Conservation (phyloP, 2,113 vertebrate species). For the Dipodomys ordii region DNA sequence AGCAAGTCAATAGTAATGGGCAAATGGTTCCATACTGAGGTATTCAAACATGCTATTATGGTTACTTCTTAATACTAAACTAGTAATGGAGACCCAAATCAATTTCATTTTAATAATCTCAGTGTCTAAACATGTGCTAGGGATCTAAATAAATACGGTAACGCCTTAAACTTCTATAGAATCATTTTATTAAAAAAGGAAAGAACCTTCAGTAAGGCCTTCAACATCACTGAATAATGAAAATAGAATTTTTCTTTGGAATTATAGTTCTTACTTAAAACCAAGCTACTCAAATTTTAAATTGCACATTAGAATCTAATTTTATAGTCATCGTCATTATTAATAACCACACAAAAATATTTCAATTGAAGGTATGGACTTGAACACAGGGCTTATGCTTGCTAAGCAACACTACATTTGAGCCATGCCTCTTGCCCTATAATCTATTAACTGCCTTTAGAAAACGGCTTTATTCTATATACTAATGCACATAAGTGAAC, state of each 20-base stretch:
- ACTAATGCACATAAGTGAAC: constrained; percentile 1
- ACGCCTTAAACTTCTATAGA: neutral
- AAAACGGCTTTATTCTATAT: neutral
- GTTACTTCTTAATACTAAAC: neutral
- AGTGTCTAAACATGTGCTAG: neutral
- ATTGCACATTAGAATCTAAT: neutral
- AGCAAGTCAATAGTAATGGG: neutral
- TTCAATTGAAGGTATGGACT: too few species aligned
- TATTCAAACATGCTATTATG: neutral
- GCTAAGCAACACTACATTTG: too few species aligned
- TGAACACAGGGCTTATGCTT: too few species aligned
- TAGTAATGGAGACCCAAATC: neutral
- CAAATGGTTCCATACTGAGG: neutral
- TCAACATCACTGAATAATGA: neutral
- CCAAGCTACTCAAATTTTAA: neutral
- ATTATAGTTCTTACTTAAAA: constrained; percentile 39
- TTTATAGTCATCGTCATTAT: too few species aligned
- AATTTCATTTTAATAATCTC: neutral
- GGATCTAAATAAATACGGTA: neutral
- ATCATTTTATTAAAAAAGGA: neutral
- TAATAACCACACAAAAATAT: too few species aligned
- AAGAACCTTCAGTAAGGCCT: constrained; percentile 18
- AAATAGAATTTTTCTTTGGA: neutral
- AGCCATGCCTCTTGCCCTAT: neutral
- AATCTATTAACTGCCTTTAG: neutral